phyloP scores from a whole-genome alignment of 2,113 vertebrate species.

The Ranitomeya variabilis region DNA sequence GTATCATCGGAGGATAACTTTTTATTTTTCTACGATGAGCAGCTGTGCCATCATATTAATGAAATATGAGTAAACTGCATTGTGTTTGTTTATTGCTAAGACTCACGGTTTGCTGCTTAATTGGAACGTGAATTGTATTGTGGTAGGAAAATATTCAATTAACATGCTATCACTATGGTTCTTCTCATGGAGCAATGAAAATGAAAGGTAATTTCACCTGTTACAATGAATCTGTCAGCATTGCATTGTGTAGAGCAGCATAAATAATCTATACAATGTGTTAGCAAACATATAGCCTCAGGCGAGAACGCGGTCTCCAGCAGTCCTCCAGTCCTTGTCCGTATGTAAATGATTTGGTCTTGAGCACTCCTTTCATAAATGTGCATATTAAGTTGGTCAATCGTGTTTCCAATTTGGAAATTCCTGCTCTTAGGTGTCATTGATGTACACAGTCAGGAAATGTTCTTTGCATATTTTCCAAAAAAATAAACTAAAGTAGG shows the following conservation, averaged over 20 bases:
- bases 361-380: background rate
- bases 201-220: slow-evolving; percentile 33
- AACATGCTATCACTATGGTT: background rate
- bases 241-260: background rate
- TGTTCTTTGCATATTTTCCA: background rate
- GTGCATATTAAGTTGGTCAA: background rate
- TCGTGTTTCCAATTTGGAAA: background rate
- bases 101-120: background rate
- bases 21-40: background rate
- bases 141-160: slow-evolving; percentile 28
- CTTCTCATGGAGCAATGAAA: background rate
- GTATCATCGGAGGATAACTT: background rate
- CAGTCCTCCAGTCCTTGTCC: background rate
- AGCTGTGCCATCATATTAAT: slow-evolving; percentile 11
- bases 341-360: background rate
- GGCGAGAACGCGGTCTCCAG: background rate
- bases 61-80: background rate
- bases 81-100: slow-evolving; percentile 23
- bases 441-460: background rate
- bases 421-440: background rate
- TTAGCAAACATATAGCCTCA: background rate
- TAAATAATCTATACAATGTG: slow-evolving; percentile 9
- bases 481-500: background rate
- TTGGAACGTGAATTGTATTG: slow-evolving; percentile 18
- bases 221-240: slow-evolving; percentile 17